Conservation (phyloP, 2,113 vertebrate genomes). For the Cebidichthys violaceus region DNA sequence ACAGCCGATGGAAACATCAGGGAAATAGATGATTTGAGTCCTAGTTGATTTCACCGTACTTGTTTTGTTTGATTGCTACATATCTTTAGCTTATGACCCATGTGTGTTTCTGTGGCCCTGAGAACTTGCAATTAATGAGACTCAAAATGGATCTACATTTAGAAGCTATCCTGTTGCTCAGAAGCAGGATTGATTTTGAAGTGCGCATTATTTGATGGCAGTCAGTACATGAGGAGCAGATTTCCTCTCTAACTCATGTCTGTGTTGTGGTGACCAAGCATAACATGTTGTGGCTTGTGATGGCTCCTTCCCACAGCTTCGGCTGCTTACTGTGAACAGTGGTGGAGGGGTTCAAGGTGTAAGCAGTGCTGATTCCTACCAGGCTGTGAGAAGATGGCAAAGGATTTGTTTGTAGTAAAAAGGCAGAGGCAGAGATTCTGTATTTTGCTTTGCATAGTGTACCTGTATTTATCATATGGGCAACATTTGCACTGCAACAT, state of each 20-base stretch:
- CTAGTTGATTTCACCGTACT: slow-evolving; percentile 6
- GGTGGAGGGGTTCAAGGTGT: slow-evolving; percentile 16
- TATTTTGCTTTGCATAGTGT: slow-evolving; percentile 5
- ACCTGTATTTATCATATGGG: background rate
- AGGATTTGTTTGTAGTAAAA: slow-evolving; percentile 19
- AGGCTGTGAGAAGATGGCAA: slow-evolving; percentile 47
- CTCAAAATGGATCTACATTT: slow-evolving; percentile 59
- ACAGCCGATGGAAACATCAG: slow-evolving; percentile 2
- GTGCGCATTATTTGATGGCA: slow-evolving; percentile 58
- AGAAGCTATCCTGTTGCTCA: slow-evolving; percentile 54
- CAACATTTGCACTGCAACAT: background rate
- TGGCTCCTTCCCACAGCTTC: slow-evolving; percentile 41
- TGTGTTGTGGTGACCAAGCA: slow-evolving; percentile 55
- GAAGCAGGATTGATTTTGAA: slow-evolving; percentile 71
- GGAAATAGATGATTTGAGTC: slow-evolving; percentile 12
- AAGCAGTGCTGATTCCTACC: slow-evolving; percentile 26
- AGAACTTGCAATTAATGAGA: slow-evolving; percentile 48
- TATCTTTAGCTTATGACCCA: slow-evolving; percentile 10
- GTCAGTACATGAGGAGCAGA: slow-evolving; percentile 29
- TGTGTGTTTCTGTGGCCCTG: slow-evolving; percentile 39
- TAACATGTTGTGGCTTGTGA: slow-evolving; percentile 57
- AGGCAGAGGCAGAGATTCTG: slow-evolving; percentile 8
- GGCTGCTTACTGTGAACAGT: slow-evolving; percentile 22
- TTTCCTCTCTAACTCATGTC: slow-evolving; percentile 39
- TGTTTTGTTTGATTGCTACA: slow-evolving; percentile 4